These are phyloP conservation scores for Nycteola revayana DNA, from an alignment of 2,888 invertebrate genomes.

Conservation along the genomic window DNA sequence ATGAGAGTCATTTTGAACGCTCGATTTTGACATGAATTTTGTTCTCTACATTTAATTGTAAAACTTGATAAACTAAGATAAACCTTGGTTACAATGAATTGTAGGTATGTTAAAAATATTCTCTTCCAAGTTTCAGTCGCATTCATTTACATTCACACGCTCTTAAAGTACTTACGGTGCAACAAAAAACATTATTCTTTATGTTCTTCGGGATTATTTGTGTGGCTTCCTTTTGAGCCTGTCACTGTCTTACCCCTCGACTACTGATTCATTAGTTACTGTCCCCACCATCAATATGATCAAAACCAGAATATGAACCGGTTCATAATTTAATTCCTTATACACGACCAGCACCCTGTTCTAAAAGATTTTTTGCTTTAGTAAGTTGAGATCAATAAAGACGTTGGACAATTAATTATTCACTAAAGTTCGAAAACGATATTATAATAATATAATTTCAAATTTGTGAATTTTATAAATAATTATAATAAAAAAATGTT, in stretches of 20 bases:
- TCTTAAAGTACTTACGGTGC: conserved; percentile 20
- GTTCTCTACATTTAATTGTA: conserved; percentile 2
- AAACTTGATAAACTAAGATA: too few relatives aligned
- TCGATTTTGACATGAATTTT: conserved; percentile 53
- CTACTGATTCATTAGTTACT: conserved; percentile 46
- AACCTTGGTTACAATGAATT: too few relatives aligned
- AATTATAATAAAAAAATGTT: too few relatives aligned
- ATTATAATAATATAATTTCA: conserved; percentile 12
- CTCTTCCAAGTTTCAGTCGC: not conserved
- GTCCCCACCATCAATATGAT: conserved; percentile 52
- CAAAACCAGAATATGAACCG: conserved; percentile 56
- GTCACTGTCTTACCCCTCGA: conserved; percentile 38
- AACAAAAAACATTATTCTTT: conserved; percentile 24
- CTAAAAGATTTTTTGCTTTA: conserved; percentile 25
- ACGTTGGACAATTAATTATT: conserved; percentile 15
- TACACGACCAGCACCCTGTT: conserved; percentile 39
- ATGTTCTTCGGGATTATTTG: conserved; percentile 25
- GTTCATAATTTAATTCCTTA: conserved; percentile 48
- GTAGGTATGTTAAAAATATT: too few relatives aligned
- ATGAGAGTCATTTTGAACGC: conserved; percentile 58
- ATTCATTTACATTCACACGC: conserved; percentile 35
- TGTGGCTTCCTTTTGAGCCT: conserved; percentile 32
- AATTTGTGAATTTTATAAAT: too few relatives aligned
- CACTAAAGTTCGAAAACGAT: conserved; percentile 14
- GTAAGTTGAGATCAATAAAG: conserved; percentile 29